Conservation (phyloP, 2,888 invertebrate species). For the Acronicta leporina region DNA sequence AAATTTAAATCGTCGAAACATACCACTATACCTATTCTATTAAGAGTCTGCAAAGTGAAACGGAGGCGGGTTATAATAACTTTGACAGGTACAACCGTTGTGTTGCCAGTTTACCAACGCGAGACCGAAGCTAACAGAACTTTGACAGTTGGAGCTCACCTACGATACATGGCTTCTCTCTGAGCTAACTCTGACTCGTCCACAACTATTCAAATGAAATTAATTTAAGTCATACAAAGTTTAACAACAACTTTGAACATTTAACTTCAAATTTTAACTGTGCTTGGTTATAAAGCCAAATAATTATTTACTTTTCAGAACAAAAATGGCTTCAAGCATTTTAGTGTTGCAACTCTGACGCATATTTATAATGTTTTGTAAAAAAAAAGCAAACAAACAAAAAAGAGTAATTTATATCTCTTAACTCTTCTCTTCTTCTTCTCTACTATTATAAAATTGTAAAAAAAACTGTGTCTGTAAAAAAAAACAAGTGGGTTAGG, state of each 20-base stretch:
- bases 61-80: constrained; percentile 74
- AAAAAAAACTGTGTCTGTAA: too few species aligned
- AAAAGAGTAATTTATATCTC: too few species aligned
- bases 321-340: too few species aligned
- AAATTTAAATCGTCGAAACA: constrained; percentile 53
- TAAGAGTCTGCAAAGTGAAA: constrained; percentile 66
- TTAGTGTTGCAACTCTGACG: too few species aligned
- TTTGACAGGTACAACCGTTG: constrained; percentile 80
- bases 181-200: constrained; percentile 47
- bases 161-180: constrained; percentile 71
- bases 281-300: not conserved
- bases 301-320: too few species aligned
- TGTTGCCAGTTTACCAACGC: constrained; percentile 67
- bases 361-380: too few species aligned
- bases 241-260: constrained; percentile 11
- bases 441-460: too few species aligned
- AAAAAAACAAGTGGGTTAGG: too few species aligned
- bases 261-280: not conserved
- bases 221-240: constrained; percentile 1
- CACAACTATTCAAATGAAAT: constrained; percentile 43
- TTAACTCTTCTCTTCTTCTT: too few species aligned
- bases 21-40: constrained; percentile 33
- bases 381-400: too few species aligned
- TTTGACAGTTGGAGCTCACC: constrained; percentile 77
- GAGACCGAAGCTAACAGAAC: constrained; percentile 69